A percentile compares a stretch with the other conserved stretches of the same genome.
Evolutionary conservation across 2,113 vertebrate species (phyloP).

Genomic region (Muntiacus muntjak): DNA sequence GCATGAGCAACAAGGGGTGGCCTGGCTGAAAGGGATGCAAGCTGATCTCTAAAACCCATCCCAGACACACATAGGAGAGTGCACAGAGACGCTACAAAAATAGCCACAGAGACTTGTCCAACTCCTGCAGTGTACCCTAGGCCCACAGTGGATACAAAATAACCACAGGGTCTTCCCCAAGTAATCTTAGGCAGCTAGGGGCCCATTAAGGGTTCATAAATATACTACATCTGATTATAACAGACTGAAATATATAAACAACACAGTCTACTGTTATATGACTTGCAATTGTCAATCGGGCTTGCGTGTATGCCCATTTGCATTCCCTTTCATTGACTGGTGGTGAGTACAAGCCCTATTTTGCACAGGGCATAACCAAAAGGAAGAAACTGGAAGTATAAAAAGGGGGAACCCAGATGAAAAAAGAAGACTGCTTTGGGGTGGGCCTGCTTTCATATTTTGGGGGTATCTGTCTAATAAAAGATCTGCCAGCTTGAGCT

Average conservation of each 20-base stretch:
- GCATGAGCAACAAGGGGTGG: neutral
- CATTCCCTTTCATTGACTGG: neutral
- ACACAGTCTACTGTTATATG: neutral
- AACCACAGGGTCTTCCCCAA: neutral
- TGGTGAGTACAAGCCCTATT: neutral
- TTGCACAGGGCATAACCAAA: neutral
- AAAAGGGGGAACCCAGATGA: neutral
- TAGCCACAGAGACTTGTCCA: neutral
- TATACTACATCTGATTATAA: neutral
- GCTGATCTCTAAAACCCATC: neutral
- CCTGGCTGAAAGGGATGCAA: neutral
- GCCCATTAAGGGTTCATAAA: neutral
- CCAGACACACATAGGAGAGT: neutral
- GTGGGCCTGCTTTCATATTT: neutral
- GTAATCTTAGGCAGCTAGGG: neutral
- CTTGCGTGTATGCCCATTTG: neutral
- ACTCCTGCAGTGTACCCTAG: neutral
- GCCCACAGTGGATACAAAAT: neutral
- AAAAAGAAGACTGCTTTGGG: neutral
- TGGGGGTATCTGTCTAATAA: neutral
- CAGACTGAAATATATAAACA: neutral
- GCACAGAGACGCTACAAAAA: neutral
- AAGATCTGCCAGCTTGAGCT: neutral
- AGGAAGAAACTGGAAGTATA: neutral
- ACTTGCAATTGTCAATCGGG: neutral